Base-by-base conservation (phyloP, 1,140 invertebrate genomes). In the Leptestheria dahalacensis region DNA sequence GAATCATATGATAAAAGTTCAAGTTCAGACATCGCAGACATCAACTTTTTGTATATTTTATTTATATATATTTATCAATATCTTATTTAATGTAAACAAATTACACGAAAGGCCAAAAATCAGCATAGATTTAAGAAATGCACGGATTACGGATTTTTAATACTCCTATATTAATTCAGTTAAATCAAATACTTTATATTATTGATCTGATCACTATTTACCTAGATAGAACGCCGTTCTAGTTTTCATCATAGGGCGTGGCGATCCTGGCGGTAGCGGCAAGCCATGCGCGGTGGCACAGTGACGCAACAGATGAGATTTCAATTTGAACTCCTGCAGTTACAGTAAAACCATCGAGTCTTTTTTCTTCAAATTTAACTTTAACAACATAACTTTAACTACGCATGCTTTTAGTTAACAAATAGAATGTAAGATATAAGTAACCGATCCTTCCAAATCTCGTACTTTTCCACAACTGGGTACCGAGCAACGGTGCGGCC, bases 241-340 rank as follows among this genome's bases (percentile, higher is more conserved):
- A 47, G 93, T 96, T 75, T 96, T 96, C 89, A 96, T 93, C 0
- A 96, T 88, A 23, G 92, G 91, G 41, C 91, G 76, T 1, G 89
- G 88, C 25, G 86, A 87, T 24, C 86, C 88, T 51, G 78, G 71
- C 62, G 75, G 64, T 24, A 84, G 73, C 54, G 81, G 77, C 23
- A 83, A 71, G 2, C 91, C 91, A 74, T 96, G 92, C 33, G 87
- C 86, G 64, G 86, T 89, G 11, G 90, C 89, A 71, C 91, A 87
- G 74, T 97, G 92, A 62, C 91, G 80, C 57, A 85, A 88, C 61
- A 96, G 74, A 71, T 95, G 91, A 46, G 89, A 84, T 73, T 93
- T 93, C 62, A 91, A 72, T 71, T 92, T 91, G 73, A 95, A 95
- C 73, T 95, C 90, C 81, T 78, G 61, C 46, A 68, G 65, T n/a